These are phyloP conservation scores for Osmerus mordax DNA, from an alignment of 2,113 vertebrate species.

Conservation along the genomic window DNA sequence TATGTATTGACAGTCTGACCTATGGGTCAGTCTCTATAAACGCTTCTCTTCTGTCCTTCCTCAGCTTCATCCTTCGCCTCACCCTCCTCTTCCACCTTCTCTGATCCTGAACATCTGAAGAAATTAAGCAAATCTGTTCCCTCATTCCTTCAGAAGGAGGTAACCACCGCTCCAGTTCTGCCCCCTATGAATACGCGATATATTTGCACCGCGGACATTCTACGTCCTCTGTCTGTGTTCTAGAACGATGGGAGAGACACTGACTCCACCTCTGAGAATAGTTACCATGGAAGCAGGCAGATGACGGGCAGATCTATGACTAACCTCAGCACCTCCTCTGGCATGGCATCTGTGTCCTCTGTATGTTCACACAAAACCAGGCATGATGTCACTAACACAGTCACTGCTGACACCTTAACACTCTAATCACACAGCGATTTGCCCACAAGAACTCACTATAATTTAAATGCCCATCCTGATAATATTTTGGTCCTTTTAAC, in stretches of 20 bases:
- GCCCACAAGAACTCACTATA: too few relatives aligned
- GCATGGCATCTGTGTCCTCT: slow-evolving; percentile 86
- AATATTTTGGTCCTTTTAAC: too few relatives aligned
- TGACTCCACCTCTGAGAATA: slow-evolving; percentile 81
- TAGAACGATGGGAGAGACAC: slow-evolving; percentile 81
- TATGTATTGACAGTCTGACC: too few relatives aligned
- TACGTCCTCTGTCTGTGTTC: slow-evolving; percentile 73
- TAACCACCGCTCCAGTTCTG: slow-evolving; percentile 33
- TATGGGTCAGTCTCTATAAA: background rate
- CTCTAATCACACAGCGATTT: background rate
- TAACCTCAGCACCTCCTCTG: slow-evolving; percentile 84
- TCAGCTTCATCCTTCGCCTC: slow-evolving; percentile 50
- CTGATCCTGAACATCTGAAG: slow-evolving; percentile 81
- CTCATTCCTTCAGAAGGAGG: slow-evolving; percentile 85
- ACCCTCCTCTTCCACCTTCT: slow-evolving; percentile 69
- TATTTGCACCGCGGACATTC: slow-evolving; percentile 17
- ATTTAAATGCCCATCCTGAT: too few relatives aligned
- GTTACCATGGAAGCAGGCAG: slow-evolving; percentile 74
- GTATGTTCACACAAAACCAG: slow-evolving; percentile 77
- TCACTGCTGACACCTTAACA: slow-evolving; percentile 7
- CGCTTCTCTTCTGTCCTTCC: background rate
- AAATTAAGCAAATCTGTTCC: slow-evolving; percentile 93
- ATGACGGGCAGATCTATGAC: slow-evolving; percentile 81
- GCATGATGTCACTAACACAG: background rate
- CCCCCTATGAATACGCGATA: background rate